Conservation (phyloP, 1,140 invertebrate genomes). For the Pogonomyrmex barbatus region DNA sequence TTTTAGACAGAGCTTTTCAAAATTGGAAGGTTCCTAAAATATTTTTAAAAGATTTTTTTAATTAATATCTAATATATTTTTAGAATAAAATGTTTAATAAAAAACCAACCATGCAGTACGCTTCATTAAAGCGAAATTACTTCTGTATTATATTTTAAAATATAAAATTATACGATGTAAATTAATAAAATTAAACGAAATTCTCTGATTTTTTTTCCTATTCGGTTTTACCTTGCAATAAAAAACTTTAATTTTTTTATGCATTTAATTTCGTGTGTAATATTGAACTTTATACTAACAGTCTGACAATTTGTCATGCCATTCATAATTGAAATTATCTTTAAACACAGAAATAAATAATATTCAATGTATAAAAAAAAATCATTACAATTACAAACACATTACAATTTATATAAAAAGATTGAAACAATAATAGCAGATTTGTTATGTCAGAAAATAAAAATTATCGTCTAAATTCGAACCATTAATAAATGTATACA, state of each 20-base stretch:
- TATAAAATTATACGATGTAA: neutral
- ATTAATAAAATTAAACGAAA: neutral
- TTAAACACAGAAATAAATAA: neutral
- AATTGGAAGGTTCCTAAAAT: neutral
- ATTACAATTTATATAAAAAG: neutral
- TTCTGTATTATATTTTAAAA: neutral
- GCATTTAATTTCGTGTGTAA: neutral
- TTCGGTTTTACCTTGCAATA: neutral
- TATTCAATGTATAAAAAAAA: neutral
- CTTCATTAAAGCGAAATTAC: neutral
- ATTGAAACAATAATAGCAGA: neutral
- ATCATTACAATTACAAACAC: neutral
- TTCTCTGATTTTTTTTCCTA: neutral
- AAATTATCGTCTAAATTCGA: neutral
- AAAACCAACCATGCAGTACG: no score
- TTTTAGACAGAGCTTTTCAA: neutral
- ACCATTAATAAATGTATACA: neutral
- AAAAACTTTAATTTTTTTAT: neutral
- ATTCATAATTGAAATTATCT: conserved; percentile 3
- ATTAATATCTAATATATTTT: neutral
- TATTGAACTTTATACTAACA: neutral
- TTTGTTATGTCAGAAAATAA: neutral
- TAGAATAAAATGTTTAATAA: neutral
- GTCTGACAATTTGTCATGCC: neutral
- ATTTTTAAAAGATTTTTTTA: neutral